phyloP scores from a whole-genome alignment of 2,888 invertebrate genomes.

The Rotaria magnacalcarata region DNA sequence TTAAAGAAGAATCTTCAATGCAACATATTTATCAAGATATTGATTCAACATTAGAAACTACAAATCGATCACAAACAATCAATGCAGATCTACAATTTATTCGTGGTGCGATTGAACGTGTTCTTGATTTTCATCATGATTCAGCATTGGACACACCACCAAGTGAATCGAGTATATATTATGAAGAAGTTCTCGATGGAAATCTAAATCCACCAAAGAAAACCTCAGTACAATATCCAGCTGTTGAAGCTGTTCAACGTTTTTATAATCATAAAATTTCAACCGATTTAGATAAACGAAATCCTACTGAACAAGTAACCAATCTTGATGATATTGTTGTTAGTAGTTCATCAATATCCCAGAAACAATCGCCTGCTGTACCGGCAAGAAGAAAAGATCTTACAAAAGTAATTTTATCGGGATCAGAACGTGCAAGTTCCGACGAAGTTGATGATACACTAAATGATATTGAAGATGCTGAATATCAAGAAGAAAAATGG shows the following conservation, averaged over 20 bases:
- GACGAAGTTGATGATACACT: conserved; percentile 32
- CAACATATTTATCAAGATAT: conserved; percentile 29
- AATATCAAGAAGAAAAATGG: neutral
- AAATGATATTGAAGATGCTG: conserved; percentile 37
- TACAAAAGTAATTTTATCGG: neutral
- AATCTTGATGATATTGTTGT: conserved; percentile 17
- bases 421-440: neutral
- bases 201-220: neutral
- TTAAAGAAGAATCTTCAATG: neutral
- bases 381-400: too few relatives aligned
- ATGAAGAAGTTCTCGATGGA: neutral
- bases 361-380: neutral
- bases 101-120: conserved; percentile 24
- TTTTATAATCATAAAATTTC: neutral
- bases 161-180: neutral
- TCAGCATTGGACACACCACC: too few relatives aligned
- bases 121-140: neutral
- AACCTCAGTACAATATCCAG: neutral
- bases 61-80: neutral
- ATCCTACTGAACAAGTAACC: neutral
- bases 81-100: conserved; percentile 34
- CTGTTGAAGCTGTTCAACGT: conserved; percentile 33
- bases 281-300: too few relatives aligned
- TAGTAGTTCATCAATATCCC: neutral
- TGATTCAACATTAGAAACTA: neutral